Base-by-base conservation (phyloP, 1,140 invertebrate species). In the Forficula auricularia region DNA sequence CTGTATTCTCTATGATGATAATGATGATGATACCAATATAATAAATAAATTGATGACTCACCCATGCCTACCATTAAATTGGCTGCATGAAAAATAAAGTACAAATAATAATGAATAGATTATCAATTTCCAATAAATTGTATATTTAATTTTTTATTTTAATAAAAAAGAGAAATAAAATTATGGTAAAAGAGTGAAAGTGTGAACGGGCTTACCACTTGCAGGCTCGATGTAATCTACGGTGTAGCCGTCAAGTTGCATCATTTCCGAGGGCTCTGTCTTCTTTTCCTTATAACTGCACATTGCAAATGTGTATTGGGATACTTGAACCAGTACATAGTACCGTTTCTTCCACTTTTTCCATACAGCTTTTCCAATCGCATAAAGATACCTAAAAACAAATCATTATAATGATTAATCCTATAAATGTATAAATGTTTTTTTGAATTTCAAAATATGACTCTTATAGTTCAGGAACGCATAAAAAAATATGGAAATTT, bases 271-370 rank as follows among this genome's bases (percentile, higher is more conserved):
- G 1, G 96, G 95, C 63, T 98, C 94, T 15, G 90, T 86, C 66
- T 98, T 98, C 65, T 97, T 98, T 60, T 98, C 92, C 60, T 96
- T 88, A 62, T 98, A 99, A 56, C 88, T 97, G 65, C 96, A 98
- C 77, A 99, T 91, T 19, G 94, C 95, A 72, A 99, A 99, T 22
- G 94, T 98, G 64, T 98, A 99, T 68, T 99, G 96, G 32, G 92
- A 98, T 13, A 96, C 91, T 74, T 99, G 95, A 32, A 98, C 94
- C 40, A 99, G 65, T 45, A 97, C 90, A 72, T 90, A 96, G 65
- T 98, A 99, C 45, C 96, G 72, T 56, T 88, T 87, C 65, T 98
- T 98, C 92, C 94, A 98, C 61, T 98, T 98, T 58, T 97, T 95
- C 95, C 95, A 99, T 1, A 97, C 89, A 44, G 80, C 85, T 70